Evolutionary conservation across 37 sponge, comb jelly and placozoan species (phyloP), one percentile per base, ranked within the genome.

Genomic region (Bolinopsis microptera): DNA sequence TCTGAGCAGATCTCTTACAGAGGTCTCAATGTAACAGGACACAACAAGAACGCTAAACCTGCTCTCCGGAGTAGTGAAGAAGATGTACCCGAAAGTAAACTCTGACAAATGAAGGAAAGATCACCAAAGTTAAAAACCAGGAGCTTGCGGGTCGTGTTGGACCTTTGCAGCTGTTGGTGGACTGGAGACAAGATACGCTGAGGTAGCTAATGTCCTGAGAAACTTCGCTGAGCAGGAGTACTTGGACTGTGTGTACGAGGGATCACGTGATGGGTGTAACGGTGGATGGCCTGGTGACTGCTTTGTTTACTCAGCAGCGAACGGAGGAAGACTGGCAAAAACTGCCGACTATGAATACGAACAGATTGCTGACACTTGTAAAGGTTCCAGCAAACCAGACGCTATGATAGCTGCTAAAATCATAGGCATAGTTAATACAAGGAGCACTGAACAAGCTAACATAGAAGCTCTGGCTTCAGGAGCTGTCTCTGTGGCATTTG

Each of bases 241-340:
- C 26, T n/a, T 72, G 13, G 75, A 72, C 75, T 72, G 75, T 72
- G 75, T 72, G n/a, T 72, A 72, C 75, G 75, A 72, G 75, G 61
- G 61, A 48, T 30, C 75, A 8, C 13, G 75, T 8, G 26, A 72
- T n/a, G 75, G 75, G n/a, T 72, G 75, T n/a, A 72, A 72, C 18
- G 75, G 75, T 3, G 75, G 75, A 48, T 72, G 75, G 75, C 75
- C 75, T n/a, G 75, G 18, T 72, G 75, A 72, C 31, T n/a, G 31
- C 27, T 72, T 23, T 21, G 25, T 3, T n/a, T 72, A 72, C 31
- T 30, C 31, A 30, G 31, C 31, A 30, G 25, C 5, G 3, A 28
- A n/a, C 31, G 75, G 75, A 23, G 75, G 75, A n/a, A 72, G 75
- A 28, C 31, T 72, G 25, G 75, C 75, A 8, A 28, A n/a, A 5